Evolutionary conservation across 2,888 invertebrate genomes (phyloP).

Genomic region (Andrena dorsata): DNA sequence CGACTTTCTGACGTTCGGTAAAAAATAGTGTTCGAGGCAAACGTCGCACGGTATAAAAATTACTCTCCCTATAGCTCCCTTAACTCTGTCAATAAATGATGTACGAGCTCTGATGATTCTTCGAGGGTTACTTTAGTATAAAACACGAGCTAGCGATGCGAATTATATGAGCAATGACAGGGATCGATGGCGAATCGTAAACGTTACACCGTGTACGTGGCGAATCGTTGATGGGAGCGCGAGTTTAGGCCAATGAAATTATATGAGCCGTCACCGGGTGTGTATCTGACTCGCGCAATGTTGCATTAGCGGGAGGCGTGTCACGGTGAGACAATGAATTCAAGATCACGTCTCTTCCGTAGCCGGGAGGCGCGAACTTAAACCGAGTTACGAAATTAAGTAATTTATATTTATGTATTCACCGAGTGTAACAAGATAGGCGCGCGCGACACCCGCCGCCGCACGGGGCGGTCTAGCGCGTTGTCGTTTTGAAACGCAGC

Average conservation of each 20-base stretch:
- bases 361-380: constrained; percentile 74
- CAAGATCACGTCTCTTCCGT: constrained; percentile 78
- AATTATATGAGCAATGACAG: constrained; percentile 23
- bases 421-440: constrained; percentile 74
- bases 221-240: constrained; percentile 42
- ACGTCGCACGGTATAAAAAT: too few species aligned
- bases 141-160: constrained; percentile 49
- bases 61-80: not conserved
- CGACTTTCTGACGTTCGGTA: not conserved
- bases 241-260: constrained; percentile 61
- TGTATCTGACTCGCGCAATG: constrained; percentile 49
- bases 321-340: constrained; percentile 78
- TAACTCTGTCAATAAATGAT: not conserved
- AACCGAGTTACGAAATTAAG: constrained; percentile 77
- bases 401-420: constrained; percentile 81
- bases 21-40: constrained; percentile 10
- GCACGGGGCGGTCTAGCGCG: constrained; percentile 44
- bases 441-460: constrained; percentile 29
- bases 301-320: constrained; percentile 64
- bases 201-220: constrained; percentile 22
- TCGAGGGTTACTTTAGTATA: not conserved
- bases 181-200: constrained; percentile 39
- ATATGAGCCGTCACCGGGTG: constrained; percentile 60
- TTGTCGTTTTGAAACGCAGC: constrained; percentile 40
- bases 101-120: not conserved